Evolutionary conservation across 2,888 invertebrate genomes (phyloP).

Genomic region (Spilosoma lubricipeda): DNA sequence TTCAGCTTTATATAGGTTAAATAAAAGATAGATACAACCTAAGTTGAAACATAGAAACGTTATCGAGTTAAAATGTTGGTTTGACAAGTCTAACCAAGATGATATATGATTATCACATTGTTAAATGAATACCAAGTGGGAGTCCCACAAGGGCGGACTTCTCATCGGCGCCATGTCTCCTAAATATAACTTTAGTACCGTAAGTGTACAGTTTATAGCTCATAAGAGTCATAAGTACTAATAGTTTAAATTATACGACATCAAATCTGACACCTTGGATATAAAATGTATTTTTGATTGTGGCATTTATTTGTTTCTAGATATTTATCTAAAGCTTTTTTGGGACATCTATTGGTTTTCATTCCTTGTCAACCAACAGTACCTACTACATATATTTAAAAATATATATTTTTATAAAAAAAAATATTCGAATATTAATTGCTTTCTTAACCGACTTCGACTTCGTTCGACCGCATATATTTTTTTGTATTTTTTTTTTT

Average conservation of each 20-base stretch:
- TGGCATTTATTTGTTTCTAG: not conserved
- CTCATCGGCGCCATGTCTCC: not conserved
- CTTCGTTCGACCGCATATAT: no score
- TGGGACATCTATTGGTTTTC: not conserved
- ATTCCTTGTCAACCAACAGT: no score
- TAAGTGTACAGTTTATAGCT: not conserved
- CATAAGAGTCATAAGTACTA: not conserved
- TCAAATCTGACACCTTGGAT: not conserved
- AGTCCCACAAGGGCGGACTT: not conserved
- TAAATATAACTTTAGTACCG: not conserved
- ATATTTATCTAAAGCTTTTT: not conserved
- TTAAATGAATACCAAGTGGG: constrained; percentile 1
- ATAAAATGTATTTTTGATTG: not conserved
- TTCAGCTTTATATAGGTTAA: no score
- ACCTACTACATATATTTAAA: no score
- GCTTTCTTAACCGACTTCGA: no score
- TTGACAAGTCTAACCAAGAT: not conserved
- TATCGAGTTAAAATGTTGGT: not conserved
- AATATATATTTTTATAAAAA: no score
- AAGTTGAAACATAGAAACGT: not conserved
- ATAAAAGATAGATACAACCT: not conserved
- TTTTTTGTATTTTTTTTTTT: no score
- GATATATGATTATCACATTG: not conserved
- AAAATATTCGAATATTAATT: no score
- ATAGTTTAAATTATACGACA: not conserved